phyloP scores from a whole-genome alignment of 2,888 invertebrate species.

The Pammene aurita region DNA sequence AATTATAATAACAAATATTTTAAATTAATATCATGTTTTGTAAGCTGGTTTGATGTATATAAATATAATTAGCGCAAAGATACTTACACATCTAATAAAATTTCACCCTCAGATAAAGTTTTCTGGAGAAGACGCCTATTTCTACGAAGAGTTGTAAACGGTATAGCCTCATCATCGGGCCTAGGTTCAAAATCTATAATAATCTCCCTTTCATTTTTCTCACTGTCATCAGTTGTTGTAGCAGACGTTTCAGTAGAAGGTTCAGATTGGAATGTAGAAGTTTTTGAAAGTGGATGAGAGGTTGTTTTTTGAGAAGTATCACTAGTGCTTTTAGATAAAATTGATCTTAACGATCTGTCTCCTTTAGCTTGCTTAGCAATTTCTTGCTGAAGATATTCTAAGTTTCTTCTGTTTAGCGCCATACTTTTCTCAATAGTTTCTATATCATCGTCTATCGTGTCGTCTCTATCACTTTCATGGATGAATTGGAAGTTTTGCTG shows the following conservation, averaged over 20 bases:
- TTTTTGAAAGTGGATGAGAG: conserved; percentile 75
- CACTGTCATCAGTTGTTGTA: conserved; percentile 80
- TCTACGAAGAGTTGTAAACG: conserved; percentile 81
- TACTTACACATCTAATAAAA: conserved; percentile 84
- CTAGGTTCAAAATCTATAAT: conserved; percentile 94
- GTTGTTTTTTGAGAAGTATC: conserved; percentile 76
- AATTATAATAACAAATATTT: neutral
- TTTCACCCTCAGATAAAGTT: conserved; percentile 92
- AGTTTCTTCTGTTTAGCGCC: conserved; percentile 77
- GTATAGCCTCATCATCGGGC: conserved; percentile 85
- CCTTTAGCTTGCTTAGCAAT: conserved; percentile 77
- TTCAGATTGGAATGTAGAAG: conserved; percentile 80
- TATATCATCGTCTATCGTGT: conserved; percentile 79
- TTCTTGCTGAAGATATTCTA: conserved; percentile 80
- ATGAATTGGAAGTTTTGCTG: conserved; percentile 82
- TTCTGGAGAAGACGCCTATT: conserved; percentile 85
- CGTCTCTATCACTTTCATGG: conserved; percentile 80
- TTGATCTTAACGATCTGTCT: conserved; percentile 70
- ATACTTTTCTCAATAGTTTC: conserved; percentile 80
- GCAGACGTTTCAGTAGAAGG: conserved; percentile 80
- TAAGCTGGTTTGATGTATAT: neutral
- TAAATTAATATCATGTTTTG: neutral
- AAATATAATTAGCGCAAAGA: neutral
- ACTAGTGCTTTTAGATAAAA: conserved; percentile 75
- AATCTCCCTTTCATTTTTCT: conserved; percentile 89